Percentiles rank a stretch among this genome's conserved stretches.
Evolutionary conservation across 2,888 invertebrate species (phyloP).

Genomic region (Odontocerum albicorne): DNA sequence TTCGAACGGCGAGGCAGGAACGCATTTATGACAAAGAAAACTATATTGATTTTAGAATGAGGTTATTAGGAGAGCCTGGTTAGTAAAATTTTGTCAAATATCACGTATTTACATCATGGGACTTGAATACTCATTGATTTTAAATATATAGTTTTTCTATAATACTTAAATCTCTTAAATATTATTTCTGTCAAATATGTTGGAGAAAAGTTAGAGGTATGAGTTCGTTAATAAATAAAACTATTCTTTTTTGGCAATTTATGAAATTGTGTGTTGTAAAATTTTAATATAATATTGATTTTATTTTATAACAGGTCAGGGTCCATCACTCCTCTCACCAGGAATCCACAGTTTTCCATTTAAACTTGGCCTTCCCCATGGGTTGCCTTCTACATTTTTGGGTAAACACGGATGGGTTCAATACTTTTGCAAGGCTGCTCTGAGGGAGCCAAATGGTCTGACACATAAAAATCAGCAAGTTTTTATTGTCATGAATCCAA

Average conservation of each 20-base stretch:
- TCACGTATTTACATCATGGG: neutral
- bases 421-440: constrained; percentile 89
- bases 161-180: neutral
- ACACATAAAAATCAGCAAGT: constrained; percentile 96
- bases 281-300: too few relatives aligned
- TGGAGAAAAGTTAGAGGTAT: neutral
- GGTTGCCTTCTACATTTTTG: constrained; percentile 88
- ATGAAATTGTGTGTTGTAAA: too few relatives aligned
- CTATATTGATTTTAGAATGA: constrained; percentile 94
- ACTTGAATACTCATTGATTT: neutral
- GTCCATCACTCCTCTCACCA: constrained; percentile 81
- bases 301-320: constrained; percentile 64
- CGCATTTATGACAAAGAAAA: constrained; percentile 89
- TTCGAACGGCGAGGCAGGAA: constrained; percentile 80
- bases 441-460: constrained; percentile 84
- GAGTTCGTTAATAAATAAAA: neutral
- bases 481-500: constrained; percentile 96
- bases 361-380: constrained; percentile 86
- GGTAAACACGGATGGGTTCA: constrained; percentile 96
- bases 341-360: constrained; percentile 96
- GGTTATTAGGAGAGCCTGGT: constrained; percentile 85
- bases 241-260: too few relatives aligned
- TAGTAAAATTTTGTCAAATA: neutral
- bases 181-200: neutral
- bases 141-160: neutral